phyloP scores from a whole-genome alignment of 1,140 invertebrate genomes.

The Orchesella cincta region DNA sequence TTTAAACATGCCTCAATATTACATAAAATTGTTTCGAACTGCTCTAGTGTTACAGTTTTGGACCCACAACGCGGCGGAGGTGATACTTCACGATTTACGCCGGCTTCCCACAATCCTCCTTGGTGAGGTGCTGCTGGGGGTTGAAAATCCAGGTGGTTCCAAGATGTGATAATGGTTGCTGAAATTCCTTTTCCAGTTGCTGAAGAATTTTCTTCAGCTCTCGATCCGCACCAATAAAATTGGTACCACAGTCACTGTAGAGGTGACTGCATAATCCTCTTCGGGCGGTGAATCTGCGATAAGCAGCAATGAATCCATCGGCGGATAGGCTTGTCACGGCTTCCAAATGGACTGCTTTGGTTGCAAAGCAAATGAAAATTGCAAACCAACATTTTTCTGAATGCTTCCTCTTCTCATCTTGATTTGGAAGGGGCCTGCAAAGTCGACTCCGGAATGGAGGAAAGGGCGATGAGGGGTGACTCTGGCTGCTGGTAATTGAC shows the following conservation, averaged over 20 bases:
- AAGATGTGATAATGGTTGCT: neutral
- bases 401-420: neutral
- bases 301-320: neutral
- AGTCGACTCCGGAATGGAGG: conserved; percentile 52
- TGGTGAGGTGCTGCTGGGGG: neutral
- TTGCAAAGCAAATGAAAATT: conserved; percentile 25
- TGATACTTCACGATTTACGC: conserved; percentile 22
- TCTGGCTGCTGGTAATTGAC: conserved; percentile 51
- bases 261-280: neutral
- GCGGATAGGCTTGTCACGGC: neutral
- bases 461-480: conserved; percentile 51
- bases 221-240: neutral
- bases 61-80: neutral
- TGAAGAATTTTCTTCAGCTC: conserved; percentile 51
- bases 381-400: conserved; percentile 46
- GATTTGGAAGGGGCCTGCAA: conserved; percentile 51
- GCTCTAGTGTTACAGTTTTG: neutral
- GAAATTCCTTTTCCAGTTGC: conserved; percentile 42
- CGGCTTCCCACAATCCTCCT: conserved; percentile 11
- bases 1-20: conserved; percentile 53
- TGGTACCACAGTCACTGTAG: conserved; percentile 42
- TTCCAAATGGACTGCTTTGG: neutral
- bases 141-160: conserved; percentile 8
- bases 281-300: neutral
- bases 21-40: conserved; percentile 35